Conservation (phyloP, 2,888 invertebrate species). For the Drosophila gaucha region DNA sequence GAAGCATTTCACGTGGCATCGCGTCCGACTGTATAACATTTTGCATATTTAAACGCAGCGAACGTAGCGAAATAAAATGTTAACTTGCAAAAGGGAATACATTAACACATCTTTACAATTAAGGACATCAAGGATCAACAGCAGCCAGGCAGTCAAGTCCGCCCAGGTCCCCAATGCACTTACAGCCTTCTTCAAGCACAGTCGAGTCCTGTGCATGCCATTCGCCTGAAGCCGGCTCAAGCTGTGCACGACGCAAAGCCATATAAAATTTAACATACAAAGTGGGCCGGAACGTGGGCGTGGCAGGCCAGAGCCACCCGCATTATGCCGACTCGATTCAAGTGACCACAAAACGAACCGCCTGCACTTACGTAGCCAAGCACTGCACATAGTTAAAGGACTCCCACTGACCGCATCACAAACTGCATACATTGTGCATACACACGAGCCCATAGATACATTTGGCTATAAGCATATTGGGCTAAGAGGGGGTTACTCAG, state of each 20-base stretch:
- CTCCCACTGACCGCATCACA: constrained; percentile 28
- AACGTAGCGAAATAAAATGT: constrained; percentile 69
- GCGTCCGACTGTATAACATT: constrained; percentile 48
- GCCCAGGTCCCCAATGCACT: constrained; percentile 69
- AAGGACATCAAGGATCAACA: constrained; percentile 44
- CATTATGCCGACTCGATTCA: constrained; percentile 50
- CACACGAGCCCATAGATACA: constrained; percentile 7
- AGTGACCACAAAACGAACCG: constrained; percentile 67
- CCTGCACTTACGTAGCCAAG: constrained; percentile 41
- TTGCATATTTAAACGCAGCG: constrained; percentile 63
- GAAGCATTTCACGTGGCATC: constrained; percentile 46
- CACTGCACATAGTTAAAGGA: constrained; percentile 14
- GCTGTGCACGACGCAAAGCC: constrained; percentile 20
- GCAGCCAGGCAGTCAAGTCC: constrained; percentile 19
- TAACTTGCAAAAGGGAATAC: constrained; percentile 72
- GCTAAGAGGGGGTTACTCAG: not conserved
- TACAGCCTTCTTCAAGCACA: constrained; percentile 41
- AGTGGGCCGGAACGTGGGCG: constrained; percentile 11
- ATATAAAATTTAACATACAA: constrained; percentile 60
- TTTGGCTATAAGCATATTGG: not conserved
- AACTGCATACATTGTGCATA: constrained; percentile 30
- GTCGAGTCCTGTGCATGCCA: constrained; percentile 19
- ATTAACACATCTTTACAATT: constrained; percentile 81
- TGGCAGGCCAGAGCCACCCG: not conserved
- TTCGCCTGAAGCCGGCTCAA: constrained; percentile 13